These are phyloP conservation scores for Vicugna pacos DNA, from an alignment of 2,113 vertebrate species.

Conservation along the genomic window DNA sequence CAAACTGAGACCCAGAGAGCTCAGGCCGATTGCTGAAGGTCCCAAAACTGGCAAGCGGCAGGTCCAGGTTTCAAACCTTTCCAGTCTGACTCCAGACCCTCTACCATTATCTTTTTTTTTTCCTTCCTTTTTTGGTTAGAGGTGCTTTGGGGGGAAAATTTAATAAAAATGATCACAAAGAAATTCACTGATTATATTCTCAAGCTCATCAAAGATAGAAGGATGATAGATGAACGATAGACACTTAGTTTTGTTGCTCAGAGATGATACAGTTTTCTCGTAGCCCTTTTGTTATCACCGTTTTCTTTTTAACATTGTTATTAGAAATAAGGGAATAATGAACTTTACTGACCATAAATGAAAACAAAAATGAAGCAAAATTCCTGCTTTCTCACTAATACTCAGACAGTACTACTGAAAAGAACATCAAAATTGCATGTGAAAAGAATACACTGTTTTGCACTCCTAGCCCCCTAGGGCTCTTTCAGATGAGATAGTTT, in stretches of 20 bases:
- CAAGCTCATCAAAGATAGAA: constrained; percentile 35
- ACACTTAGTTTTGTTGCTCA: constrained; percentile 54
- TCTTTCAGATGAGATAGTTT: neutral
- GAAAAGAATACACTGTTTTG: neutral
- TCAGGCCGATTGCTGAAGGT: neutral
- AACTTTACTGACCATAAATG: neutral
- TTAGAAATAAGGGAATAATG: constrained; percentile 33
- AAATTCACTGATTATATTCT: constrained; percentile 30
- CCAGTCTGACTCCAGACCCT: fast-evolving
- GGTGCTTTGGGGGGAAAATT: neutral
- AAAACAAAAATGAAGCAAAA: neutral
- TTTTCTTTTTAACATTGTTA: constrained; percentile 47
- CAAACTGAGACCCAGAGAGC: neutral
- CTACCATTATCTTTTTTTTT: neutral
- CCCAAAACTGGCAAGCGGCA: neutral
- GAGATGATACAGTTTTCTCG: constrained; percentile 25
- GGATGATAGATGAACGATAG: neutral
- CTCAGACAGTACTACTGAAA: neutral
- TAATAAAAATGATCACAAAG: neutral
- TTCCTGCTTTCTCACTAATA: neutral
- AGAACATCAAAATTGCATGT: neutral
- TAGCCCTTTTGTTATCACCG: neutral
- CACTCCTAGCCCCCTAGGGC: neutral
- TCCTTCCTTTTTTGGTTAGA: neutral
- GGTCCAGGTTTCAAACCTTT: neutral